Evolutionary conservation across 2,888 invertebrate genomes (phyloP).

Genomic region (Trissolcus brochymenae): DNA sequence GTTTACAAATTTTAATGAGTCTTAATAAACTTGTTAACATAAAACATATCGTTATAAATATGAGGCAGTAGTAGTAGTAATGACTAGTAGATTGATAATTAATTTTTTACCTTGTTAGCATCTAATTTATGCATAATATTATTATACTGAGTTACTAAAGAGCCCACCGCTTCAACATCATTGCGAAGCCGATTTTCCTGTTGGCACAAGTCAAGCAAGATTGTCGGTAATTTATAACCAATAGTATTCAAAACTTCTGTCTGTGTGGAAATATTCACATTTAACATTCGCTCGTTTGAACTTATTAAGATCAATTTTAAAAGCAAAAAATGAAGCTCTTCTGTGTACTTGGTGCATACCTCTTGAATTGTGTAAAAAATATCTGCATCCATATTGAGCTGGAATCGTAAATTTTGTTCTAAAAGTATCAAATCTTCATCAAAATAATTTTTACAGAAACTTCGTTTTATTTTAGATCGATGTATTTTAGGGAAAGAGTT

Average conservation of each 20-base stretch:
- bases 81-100: too few relatives aligned
- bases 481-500: conserved; percentile 5
- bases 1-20: neutral
- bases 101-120: conserved; percentile 85
- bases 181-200: conserved; percentile 81
- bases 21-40: too few relatives aligned
- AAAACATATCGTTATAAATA: neutral
- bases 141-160: conserved; percentile 83
- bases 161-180: conserved; percentile 81
- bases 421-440: conserved; percentile 80
- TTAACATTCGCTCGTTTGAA: too few relatives aligned
- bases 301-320: neutral
- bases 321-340: neutral
- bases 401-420: conserved; percentile 82
- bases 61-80: too few relatives aligned
- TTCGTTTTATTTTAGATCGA: conserved; percentile 80
- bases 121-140: conserved; percentile 81
- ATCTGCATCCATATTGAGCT: conserved; percentile 81
- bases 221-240: conserved; percentile 79
- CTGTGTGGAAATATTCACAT: conserved; percentile 43
- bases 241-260: conserved; percentile 86
- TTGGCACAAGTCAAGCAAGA: conserved; percentile 79
- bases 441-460: neutral
- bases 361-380: conserved; percentile 84
- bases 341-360: conserved; percentile 55